Evolutionary conservation across 2,113 vertebrate species (phyloP).

Genomic region (Rhinoderma darwinii): DNA sequence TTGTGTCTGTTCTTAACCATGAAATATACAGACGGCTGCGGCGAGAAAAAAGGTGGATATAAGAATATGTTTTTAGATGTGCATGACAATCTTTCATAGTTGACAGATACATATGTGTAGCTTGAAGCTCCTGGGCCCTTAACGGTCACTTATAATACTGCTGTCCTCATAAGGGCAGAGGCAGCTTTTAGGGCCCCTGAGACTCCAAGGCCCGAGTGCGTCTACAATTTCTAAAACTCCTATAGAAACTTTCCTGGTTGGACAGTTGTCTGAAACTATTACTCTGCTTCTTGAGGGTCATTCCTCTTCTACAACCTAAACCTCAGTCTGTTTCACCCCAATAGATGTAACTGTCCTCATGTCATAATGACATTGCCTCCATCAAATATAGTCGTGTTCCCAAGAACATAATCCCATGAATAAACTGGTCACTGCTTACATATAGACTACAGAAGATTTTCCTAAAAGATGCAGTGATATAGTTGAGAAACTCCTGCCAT

Average conservation of each 20-base stretch:
- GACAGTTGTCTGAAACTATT: background rate
- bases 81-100: background rate
- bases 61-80: background rate
- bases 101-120: background rate
- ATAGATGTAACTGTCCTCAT: too few relatives aligned
- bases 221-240: background rate
- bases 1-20: conserved; percentile 76
- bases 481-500: too few relatives aligned
- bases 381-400: background rate
- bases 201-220: too few relatives aligned
- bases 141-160: too few relatives aligned
- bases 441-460: too few relatives aligned
- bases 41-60: background rate
- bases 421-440: background rate
- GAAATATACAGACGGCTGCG: conserved; percentile 77
- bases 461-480: too few relatives aligned
- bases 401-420: background rate
- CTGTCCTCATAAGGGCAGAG: background rate
- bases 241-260: background rate
- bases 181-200: too few relatives aligned
- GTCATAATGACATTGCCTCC: too few relatives aligned
- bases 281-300: background rate
- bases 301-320: too few relatives aligned
- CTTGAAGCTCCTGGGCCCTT: background rate
- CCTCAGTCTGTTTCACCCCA: too few relatives aligned